Percentiles rank a stretch among this genome's conserved stretches.
phyloP scores from a whole-genome alignment of 2,113 vertebrate genomes.

The Anseranas semipalmata region DNA sequence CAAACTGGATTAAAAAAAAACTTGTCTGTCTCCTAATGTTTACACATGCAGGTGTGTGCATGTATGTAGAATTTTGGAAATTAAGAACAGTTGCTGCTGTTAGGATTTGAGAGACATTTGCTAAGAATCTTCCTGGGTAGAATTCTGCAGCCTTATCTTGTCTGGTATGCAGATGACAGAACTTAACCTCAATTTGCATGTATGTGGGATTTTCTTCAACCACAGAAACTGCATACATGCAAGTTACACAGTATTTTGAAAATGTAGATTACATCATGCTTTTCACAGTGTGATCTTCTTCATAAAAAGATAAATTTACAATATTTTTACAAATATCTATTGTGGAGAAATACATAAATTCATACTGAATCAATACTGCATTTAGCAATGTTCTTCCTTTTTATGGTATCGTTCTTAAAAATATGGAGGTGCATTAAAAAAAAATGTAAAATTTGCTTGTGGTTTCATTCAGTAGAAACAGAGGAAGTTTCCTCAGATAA shows the following conservation, averaged over 20 bases:
- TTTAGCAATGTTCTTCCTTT: neutral
- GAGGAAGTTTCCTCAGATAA: neutral
- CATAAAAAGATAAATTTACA: neutral
- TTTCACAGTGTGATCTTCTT: neutral
- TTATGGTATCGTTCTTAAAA: neutral
- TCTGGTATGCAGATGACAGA: neutral
- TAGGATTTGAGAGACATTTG: neutral
- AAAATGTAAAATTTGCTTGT: neutral
- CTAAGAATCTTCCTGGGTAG: neutral
- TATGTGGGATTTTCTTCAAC: neutral
- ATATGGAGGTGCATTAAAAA: neutral
- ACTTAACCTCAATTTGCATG: neutral
- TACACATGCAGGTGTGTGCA: accelerated
- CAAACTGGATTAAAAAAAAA: neutral
- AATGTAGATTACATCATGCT: neutral
- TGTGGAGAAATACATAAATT: neutral
- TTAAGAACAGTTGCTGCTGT: neutral
- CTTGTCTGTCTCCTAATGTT: neutral
- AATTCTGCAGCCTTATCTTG: neutral
- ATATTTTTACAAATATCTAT: neutral
- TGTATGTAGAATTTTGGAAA: neutral
- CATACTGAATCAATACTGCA: neutral
- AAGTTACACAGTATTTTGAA: neutral
- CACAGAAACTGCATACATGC: neutral
- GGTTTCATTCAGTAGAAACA: neutral